Conservation (phyloP, 2,888 invertebrate genomes). For the Argyresthia goedartella region DNA sequence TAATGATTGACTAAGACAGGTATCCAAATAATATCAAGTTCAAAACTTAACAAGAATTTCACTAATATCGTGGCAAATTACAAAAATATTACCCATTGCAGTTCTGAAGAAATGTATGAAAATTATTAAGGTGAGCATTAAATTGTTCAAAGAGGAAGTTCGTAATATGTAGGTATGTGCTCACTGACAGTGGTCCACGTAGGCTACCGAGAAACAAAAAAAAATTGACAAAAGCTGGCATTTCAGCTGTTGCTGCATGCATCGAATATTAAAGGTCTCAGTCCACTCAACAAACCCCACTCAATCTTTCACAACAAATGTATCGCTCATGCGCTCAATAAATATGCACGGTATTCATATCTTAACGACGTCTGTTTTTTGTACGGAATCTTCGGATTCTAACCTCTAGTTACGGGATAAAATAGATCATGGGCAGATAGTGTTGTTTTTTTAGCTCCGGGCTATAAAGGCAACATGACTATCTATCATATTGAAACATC, state of each 20-base stretch:
- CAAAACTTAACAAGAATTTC: no score
- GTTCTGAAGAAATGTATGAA: no score
- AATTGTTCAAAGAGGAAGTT: no score
- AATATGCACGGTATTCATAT: slow-evolving; percentile 38
- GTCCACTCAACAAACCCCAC: neutral
- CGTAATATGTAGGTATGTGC: neutral
- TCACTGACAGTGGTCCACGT: neutral
- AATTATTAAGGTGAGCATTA: no score
- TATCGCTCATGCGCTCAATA: slow-evolving; percentile 2
- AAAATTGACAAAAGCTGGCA: no score
- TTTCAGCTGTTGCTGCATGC: no score
- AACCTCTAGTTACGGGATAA: slow-evolving; percentile 43
- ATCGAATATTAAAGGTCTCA: neutral
- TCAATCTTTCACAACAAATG: slow-evolving; percentile 4
- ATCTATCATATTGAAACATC: slow-evolving; percentile 46
- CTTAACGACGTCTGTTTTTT: slow-evolving; percentile 32
- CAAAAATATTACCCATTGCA: no score
- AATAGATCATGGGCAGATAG: slow-evolving; percentile 41
- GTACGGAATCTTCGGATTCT: slow-evolving; percentile 40
- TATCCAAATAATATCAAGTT: no score
- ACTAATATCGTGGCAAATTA: no score
- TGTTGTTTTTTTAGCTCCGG: slow-evolving; percentile 29
- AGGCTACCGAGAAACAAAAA: no score
- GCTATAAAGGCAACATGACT: slow-evolving; percentile 49
- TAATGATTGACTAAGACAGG: no score